Percentiles rank a stretch among this genome's conserved stretches.
These are phyloP conservation scores for Pedionomus torquatus DNA, from an alignment of 2,113 vertebrate genomes.

Conservation along the genomic window DNA sequence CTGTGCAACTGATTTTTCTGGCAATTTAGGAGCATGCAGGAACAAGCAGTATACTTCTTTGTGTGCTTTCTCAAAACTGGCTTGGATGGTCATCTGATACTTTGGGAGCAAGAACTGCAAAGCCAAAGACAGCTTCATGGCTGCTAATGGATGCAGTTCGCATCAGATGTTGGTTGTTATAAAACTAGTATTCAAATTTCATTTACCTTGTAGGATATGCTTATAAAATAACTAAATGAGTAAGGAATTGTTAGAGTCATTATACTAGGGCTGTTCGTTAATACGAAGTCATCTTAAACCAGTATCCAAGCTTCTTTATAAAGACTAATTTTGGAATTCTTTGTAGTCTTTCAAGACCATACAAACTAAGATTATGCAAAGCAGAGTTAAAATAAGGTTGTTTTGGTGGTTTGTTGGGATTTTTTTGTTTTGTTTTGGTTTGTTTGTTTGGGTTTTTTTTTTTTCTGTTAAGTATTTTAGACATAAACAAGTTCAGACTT, in stretches of 20 bases:
- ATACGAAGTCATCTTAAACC: background rate
- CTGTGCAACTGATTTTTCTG: background rate
- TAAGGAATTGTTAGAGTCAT: background rate
- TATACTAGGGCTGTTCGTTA: background rate
- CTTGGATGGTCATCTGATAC: background rate
- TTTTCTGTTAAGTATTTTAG: background rate
- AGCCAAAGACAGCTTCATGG: background rate
- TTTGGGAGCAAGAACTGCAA: background rate
- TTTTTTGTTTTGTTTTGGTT: background rate
- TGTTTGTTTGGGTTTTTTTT: background rate
- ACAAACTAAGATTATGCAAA: background rate
- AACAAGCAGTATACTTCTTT: background rate
- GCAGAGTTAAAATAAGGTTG: background rate
- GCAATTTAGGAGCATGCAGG: background rate
- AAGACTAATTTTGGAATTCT: background rate
- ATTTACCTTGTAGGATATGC: background rate
- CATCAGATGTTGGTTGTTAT: background rate
- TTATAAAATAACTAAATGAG: background rate
- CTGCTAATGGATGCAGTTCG: background rate
- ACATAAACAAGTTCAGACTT: background rate
- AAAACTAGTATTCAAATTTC: constrained; percentile 11
- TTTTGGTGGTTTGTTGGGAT: background rate
- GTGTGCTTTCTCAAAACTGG: background rate
- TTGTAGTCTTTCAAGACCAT: background rate
- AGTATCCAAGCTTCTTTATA: background rate